Evolutionary conservation across 2,797 vertebrate species (phyloP), one percentile per base, ranked within the genome.

Genomic region (Rhincodon typus): DNA sequence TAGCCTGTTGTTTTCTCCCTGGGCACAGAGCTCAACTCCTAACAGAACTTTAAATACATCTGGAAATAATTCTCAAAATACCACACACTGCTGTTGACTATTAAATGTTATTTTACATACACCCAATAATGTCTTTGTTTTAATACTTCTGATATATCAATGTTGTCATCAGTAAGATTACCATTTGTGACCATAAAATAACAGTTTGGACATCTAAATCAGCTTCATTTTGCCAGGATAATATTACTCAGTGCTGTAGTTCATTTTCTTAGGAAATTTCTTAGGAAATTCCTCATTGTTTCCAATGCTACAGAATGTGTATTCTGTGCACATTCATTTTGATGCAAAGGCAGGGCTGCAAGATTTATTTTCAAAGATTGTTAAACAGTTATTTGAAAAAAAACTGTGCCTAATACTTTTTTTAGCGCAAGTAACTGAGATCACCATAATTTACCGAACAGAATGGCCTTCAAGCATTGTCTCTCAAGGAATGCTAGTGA

Each of bases 31-130:
- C 94, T 19, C 70, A 74, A 95, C 94, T 72, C 42, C 69, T 94
- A 3, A 7, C 72, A 46, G 21, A 72, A 21, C 93, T 25, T 69
- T 50, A 57, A 66, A 1, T 50, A 46, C 93, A 95, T 77, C 94
- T 95, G 70, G 94, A 77, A 77, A 46, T 74, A 34, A 77, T 95
- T 95, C 70, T 95, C 27, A 74, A 74, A 69, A 50, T 69, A 69
- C 62, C 38, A 67, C 62, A 42, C 62, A 67, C 19, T 93, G 90
- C 19, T 67, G 66, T 69, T 93, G 62, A 42, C 90, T 93, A 69
- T 42, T 93, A 93, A 93, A 38, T 42, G 19, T 93, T 67, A 67
- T 93, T 69, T 93, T 67, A 42, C 66, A 42, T 38, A 93, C 66
- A 42, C 66, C n/a, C 66, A 93, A 93, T 93, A n/a, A 69, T 93